Evolutionary conservation across 2,888 invertebrate genomes (phyloP).

Genomic region (Lasiommata megera): DNA sequence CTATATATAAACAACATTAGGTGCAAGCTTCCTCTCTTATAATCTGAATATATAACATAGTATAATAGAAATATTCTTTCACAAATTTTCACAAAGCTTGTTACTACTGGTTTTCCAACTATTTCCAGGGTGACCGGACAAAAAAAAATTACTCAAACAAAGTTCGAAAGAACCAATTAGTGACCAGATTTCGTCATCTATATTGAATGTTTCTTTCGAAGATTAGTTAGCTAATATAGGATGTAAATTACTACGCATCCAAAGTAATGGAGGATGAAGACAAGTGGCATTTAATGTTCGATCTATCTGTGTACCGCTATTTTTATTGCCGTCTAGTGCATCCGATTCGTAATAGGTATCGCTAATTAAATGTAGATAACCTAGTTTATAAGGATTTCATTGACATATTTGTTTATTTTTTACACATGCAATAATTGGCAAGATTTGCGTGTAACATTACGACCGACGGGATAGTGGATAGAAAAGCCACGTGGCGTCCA

Average conservation of each 20-base stretch:
- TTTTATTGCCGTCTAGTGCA: constrained; percentile 48
- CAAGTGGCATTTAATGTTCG: constrained; percentile 45
- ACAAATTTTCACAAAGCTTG: too few species aligned
- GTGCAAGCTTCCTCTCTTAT: too few species aligned
- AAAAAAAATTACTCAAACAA: neutral
- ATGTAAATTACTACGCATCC: constrained; percentile 46
- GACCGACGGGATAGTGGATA: too few species aligned
- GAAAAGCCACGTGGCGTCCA: too few species aligned
- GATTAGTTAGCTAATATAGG: constrained; percentile 47
- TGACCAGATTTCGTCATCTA: constrained; percentile 42
- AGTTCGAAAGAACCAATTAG: neutral
- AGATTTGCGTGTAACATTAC: neutral
- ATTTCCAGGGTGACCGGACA: too few species aligned
- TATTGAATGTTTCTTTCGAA: constrained; percentile 39
- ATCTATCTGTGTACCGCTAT: constrained; percentile 38
- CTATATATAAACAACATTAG: too few species aligned
- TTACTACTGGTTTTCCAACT: too few species aligned
- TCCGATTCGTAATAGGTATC: constrained; percentile 37
- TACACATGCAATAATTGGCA: neutral
- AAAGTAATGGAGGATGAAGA: constrained; percentile 38
- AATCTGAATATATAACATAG: too few species aligned
- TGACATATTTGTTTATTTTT: neutral
- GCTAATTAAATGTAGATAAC: neutral
- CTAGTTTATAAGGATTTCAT: neutral
- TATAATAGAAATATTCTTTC: too few species aligned